phyloP scores from a whole-genome alignment of 2,888 invertebrate genomes.

The Punctoribates punctum region DNA sequence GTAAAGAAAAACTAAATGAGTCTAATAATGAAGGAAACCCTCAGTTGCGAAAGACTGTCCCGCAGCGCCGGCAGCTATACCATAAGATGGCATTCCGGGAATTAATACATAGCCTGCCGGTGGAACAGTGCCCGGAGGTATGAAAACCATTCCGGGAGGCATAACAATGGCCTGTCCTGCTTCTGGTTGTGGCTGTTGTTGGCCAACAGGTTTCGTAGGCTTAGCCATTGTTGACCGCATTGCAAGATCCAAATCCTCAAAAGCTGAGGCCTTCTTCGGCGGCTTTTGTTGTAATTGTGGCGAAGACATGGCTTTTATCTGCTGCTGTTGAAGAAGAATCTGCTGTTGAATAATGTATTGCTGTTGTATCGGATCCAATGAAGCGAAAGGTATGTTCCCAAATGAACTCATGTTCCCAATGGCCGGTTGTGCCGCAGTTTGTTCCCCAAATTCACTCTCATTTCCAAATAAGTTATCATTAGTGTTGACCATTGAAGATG shows the following conservation, averaged over 20 bases:
- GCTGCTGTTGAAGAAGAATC: slow-evolving; percentile 30
- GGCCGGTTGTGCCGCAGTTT: slow-evolving; percentile 12
- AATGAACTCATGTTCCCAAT: too few relatives aligned
- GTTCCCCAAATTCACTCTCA: background rate
- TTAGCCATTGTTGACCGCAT: slow-evolving; percentile 32
- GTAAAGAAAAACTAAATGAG: background rate
- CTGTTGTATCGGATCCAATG: slow-evolving; percentile 23
- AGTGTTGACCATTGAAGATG: background rate
- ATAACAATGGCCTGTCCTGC: background rate
- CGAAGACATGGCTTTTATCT: background rate
- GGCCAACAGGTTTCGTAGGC: background rate
- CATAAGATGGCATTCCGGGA: slow-evolving; percentile 3
- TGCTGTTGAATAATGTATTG: slow-evolving; percentile 34
- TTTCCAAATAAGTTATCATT: background rate
- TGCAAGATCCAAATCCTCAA: slow-evolving; percentile 31
- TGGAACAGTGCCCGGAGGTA: slow-evolving; percentile 13
- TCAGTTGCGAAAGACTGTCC: slow-evolving; percentile 29
- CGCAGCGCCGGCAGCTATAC: slow-evolving; percentile 7
- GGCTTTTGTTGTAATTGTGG: background rate
- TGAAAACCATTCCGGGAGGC: background rate
- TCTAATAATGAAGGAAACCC: slow-evolving; percentile 36
- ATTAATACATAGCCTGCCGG: slow-evolving; percentile 25
- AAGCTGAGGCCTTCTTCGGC: slow-evolving; percentile 31
- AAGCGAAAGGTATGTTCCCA: slow-evolving; percentile 25
- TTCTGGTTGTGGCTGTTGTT: background rate